These are phyloP conservation scores for Metaphire vulgaris DNA, from an alignment of 1,140 invertebrate genomes.

Conservation along the genomic window DNA sequence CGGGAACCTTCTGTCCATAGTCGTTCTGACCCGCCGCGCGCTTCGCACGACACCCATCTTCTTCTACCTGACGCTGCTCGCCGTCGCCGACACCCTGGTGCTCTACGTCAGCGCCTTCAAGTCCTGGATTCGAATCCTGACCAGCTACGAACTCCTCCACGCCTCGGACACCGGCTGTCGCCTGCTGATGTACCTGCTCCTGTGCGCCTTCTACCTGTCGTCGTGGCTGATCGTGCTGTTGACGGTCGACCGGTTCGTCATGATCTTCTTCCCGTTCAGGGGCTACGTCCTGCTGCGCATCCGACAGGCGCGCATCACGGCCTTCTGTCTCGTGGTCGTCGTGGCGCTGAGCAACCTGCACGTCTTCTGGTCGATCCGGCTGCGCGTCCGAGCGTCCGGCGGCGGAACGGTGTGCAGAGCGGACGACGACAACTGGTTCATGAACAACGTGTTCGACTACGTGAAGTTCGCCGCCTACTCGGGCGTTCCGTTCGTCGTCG, in stretches of 20 bases:
- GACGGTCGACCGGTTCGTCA: conserved; percentile 22
- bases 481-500: not conserved
- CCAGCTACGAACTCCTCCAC: conserved; percentile 21
- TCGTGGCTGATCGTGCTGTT: conserved; percentile 24
- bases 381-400: not conserved
- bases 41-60: conserved; percentile 42
- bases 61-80: conserved; percentile 46
- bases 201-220: conserved; percentile 15
- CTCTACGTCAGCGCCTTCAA: conserved; percentile 45
- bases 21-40: conserved; percentile 39
- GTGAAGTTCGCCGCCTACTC: not conserved
- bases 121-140: conserved; percentile 40
- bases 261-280: conserved; percentile 24
- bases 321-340: conserved; percentile 7
- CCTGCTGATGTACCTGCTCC: conserved; percentile 5
- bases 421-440: not conserved
- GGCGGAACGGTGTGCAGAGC: not conserved
- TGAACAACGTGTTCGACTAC: not conserved
- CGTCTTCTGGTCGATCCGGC: conserved; percentile 5
- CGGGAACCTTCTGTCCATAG: conserved; percentile 41
- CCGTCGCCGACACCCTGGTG: conserved; percentile 45
- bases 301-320: conserved; percentile 5
- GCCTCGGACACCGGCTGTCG: conserved; percentile 11
- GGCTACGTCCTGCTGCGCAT: not conserved
- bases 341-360: conserved; percentile 3